Evolutionary conservation across 2,888 invertebrate species (phyloP).

Genomic region (Papilio gigon): DNA sequence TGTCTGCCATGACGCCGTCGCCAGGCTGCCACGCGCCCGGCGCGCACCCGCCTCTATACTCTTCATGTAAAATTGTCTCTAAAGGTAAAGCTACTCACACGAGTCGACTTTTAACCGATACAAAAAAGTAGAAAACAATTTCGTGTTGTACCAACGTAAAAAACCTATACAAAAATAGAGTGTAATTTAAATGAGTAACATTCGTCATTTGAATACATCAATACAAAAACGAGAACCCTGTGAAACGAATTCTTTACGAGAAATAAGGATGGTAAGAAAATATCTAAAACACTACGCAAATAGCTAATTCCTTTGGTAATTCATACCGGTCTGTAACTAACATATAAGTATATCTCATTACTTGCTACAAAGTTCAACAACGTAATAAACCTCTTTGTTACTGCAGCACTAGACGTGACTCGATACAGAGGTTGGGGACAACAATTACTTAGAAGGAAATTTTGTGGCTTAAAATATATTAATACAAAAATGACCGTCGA

Average conservation of each 20-base stretch:
- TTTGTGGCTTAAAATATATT: constrained; percentile 15
- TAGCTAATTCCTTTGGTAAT: constrained; percentile 81
- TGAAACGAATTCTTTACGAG: constrained; percentile 52
- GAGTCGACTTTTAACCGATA: constrained; percentile 50
- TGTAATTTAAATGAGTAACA: constrained; percentile 48
- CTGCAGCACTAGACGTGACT: constrained; percentile 60
- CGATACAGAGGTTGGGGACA: constrained; percentile 8
- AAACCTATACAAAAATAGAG: constrained; percentile 59
- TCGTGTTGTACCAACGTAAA: constrained; percentile 53
- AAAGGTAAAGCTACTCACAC: constrained; percentile 57
- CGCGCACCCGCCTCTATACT: constrained; percentile 56
- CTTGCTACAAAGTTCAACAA: constrained; percentile 65
- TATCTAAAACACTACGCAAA: constrained; percentile 72
- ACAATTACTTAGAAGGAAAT: background rate
- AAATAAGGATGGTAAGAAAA: constrained; percentile 59
- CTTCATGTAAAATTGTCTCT: constrained; percentile 63
- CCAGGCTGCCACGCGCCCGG: constrained; percentile 63
- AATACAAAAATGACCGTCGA: background rate
- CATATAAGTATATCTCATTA: constrained; percentile 65
- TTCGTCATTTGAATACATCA: constrained; percentile 46
- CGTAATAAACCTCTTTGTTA: constrained; percentile 54
- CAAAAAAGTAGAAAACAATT: constrained; percentile 53
- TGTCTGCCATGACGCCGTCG: constrained; percentile 54
- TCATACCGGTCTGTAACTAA: constrained; percentile 77
- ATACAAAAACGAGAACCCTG: constrained; percentile 54